Conservation (phyloP, 2,113 vertebrate genomes). For the Anarhynchus alexandrinus region DNA sequence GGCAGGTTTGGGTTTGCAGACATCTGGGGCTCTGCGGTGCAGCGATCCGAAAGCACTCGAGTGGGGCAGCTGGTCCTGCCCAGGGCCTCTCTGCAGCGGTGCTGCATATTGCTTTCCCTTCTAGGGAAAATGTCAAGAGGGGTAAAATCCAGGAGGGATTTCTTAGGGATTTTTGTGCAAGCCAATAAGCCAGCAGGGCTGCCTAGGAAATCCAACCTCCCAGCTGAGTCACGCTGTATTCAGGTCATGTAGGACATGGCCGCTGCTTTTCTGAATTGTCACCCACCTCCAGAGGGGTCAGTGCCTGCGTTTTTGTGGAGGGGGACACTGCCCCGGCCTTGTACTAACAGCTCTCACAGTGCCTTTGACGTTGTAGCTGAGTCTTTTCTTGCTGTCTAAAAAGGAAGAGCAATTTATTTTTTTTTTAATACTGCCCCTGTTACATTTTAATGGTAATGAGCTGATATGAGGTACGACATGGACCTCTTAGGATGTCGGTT, state of each 20-base stretch:
- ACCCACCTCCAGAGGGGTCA: background rate
- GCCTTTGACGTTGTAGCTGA: background rate
- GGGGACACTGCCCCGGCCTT: background rate
- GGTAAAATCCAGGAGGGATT: background rate
- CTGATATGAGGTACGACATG: background rate
- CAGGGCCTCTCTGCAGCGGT: background rate
- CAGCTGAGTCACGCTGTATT: background rate
- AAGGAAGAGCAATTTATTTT: background rate
- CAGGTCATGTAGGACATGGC: background rate
- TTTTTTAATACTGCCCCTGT: background rate
- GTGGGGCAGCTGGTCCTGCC: background rate
- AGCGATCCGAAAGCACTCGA: accelerated
- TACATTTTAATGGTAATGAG: background rate
- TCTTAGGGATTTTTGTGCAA: background rate
- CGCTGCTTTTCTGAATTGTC: background rate
- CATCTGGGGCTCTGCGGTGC: background rate
- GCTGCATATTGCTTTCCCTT: background rate
- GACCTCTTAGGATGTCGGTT: background rate
- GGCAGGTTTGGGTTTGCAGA: background rate
- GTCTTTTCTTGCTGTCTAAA: background rate
- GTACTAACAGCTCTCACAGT: background rate
- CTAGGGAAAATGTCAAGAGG: background rate
- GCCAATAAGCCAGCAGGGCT: background rate
- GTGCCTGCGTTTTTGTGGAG: background rate
- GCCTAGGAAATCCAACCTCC: background rate